phyloP scores from a whole-genome alignment of 2,888 invertebrate species.

The Ormyrus labotus region DNA sequence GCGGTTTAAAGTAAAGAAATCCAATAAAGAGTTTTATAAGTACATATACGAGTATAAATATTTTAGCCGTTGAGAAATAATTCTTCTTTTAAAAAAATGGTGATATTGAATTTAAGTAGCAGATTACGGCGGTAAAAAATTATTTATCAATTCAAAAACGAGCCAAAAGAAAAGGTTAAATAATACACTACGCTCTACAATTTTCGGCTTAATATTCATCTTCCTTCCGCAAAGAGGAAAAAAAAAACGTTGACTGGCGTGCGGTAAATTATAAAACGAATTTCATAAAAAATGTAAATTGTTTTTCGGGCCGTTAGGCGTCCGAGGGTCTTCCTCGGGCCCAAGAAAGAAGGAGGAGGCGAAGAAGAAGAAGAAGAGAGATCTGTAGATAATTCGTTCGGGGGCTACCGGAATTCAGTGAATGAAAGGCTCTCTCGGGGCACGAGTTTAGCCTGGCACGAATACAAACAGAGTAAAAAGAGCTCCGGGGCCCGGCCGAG shows the following conservation, averaged over 20 bases:
- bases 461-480: conserved; percentile 51
- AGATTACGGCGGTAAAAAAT: too few relatives aligned
- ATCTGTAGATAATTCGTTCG: not conserved
- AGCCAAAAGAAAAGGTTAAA: too few relatives aligned
- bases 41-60: too few relatives aligned
- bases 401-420: conserved; percentile 56
- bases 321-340: not conserved
- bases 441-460: conserved; percentile 39
- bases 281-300: conserved; percentile 49
- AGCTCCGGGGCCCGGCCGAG: conserved; percentile 47
- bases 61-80: too few relatives aligned
- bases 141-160: too few relatives aligned
- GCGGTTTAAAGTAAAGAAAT: too few relatives aligned
- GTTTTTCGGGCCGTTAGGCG: conserved; percentile 11
- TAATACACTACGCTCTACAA: too few relatives aligned
- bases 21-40: too few relatives aligned
- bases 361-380: not conserved
- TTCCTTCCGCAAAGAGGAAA: too few relatives aligned
- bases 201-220: too few relatives aligned
- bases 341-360: not conserved
- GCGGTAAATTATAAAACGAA: not conserved
- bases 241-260: not conserved
- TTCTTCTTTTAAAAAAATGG: too few relatives aligned
- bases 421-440: conserved; percentile 48
- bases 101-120: too few relatives aligned